Percentiles rank a stretch among this genome's conserved stretches.
phyloP scores from a whole-genome alignment of 2,797 vertebrate genomes.

The Potorous gilbertii region DNA sequence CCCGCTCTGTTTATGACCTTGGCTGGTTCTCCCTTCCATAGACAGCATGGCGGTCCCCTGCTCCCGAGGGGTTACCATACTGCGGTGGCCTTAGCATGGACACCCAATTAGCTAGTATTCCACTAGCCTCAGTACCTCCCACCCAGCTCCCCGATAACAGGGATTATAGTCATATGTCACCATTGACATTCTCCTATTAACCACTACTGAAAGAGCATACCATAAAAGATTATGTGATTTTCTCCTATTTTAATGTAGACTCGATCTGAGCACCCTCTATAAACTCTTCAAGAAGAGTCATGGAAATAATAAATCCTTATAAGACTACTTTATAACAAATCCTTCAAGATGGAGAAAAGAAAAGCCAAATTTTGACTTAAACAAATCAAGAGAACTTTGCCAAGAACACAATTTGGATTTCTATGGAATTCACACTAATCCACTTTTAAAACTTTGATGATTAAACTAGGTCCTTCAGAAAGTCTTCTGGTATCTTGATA shows the following conservation, averaged over 20 bases:
- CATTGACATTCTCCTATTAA: not conserved
- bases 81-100: not conserved
- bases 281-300: not conserved
- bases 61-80: too few relatives aligned
- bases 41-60: too few relatives aligned
- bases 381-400: not conserved
- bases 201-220: not conserved
- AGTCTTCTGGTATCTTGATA: slow-evolving; percentile 43
- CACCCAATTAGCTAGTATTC: not conserved
- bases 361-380: slow-evolving; percentile 22
- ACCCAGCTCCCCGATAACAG: not conserved
- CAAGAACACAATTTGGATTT: slow-evolving; percentile 5
- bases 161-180: not conserved
- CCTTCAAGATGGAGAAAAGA: not conserved
- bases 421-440: slow-evolving; percentile 51
- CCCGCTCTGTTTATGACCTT: not conserved
- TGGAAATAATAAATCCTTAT: slow-evolving; percentile 16
- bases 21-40: not conserved
- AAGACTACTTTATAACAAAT: not conserved
- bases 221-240: not conserved
- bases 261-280: not conserved
- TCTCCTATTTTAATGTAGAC: not conserved
- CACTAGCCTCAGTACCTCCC: not conserved
- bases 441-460: slow-evolving; percentile 55
- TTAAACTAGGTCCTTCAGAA: not conserved